A percentile compares a stretch with the other conserved stretches of the same genome.
Conservation (phyloP, 64 coral and sea anemone species). For the Cladopsammia gracilis region DNA sequence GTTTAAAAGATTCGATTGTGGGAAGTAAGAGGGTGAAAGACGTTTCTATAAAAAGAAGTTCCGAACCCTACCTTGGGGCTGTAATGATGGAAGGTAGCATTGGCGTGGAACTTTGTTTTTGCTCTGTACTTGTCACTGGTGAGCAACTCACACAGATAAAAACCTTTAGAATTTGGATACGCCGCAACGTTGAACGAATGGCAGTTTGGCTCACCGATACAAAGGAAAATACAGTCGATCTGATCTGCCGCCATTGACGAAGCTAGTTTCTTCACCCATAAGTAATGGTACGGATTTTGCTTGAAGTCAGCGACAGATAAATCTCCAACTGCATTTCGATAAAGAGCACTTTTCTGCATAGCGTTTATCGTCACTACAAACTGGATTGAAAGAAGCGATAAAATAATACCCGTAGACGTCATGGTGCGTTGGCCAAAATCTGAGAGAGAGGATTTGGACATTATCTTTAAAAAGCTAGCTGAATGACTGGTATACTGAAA, state of each 20-base stretch:
- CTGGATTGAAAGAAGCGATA: too few species aligned
- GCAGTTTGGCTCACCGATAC: not conserved
- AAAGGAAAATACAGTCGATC: not conserved
- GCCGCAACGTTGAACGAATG: not conserved
- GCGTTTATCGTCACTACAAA: too few species aligned
- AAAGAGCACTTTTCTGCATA: too few species aligned
- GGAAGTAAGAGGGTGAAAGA: too few species aligned
- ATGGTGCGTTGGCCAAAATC: too few species aligned
- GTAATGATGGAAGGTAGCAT: conserved; percentile 15
- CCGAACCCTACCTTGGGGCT: not conserved
- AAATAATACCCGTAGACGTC: too few species aligned
- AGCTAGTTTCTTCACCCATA: not conserved
- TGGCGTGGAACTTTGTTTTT: not conserved
- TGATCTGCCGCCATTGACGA: not conserved
- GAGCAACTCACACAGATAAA: conserved; percentile 8
- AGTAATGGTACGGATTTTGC: not conserved
- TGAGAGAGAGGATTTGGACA: too few species aligned
- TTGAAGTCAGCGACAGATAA: too few species aligned
- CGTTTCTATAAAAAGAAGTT: not conserved
- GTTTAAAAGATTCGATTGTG: not conserved
- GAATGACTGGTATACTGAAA: too few species aligned
- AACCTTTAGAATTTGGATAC: not conserved
- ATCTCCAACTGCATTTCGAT: too few species aligned
- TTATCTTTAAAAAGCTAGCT: too few species aligned
- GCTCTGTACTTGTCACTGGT: not conserved